phyloP scores from a whole-genome alignment of 2,888 invertebrate genomes.

The Amphipyra tragopoginis region DNA sequence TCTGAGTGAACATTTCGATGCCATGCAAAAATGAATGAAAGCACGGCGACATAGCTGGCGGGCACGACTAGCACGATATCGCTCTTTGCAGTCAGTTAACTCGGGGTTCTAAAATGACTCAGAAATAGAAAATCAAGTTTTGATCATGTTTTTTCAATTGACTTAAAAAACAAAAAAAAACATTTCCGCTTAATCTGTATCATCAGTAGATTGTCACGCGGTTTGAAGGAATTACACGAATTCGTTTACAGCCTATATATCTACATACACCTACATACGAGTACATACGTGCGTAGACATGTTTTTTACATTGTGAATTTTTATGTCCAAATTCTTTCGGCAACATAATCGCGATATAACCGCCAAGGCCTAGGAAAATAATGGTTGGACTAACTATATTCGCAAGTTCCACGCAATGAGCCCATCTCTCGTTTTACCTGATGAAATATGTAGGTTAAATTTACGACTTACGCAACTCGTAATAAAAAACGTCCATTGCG shows the following conservation, averaged over 20 bases:
- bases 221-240: too few relatives aligned
- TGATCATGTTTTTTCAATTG: too few relatives aligned
- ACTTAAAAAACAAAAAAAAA: too few relatives aligned
- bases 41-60: too few relatives aligned
- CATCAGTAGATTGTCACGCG: too few relatives aligned
- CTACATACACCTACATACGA: background rate
- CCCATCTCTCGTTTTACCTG: constrained; percentile 53
- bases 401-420: constrained; percentile 52
- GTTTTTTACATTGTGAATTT: constrained; percentile 11
- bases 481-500: constrained; percentile 46
- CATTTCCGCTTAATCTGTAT: too few relatives aligned
- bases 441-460: constrained; percentile 57
- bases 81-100: too few relatives aligned
- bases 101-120: too few relatives aligned
- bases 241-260: background rate
- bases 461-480: constrained; percentile 52
- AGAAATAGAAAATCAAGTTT: too few relatives aligned
- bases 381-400: constrained; percentile 53
- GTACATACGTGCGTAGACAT: constrained; percentile 1
- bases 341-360: constrained; percentile 38
- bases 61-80: too few relatives aligned
- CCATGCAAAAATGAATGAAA: too few relatives aligned
- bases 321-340: constrained; percentile 25
- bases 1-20: too few relatives aligned
- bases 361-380: constrained; percentile 49